phyloP scores from a whole-genome alignment of 2,888 invertebrate genomes.

The Diachrysia chrysitis region DNA sequence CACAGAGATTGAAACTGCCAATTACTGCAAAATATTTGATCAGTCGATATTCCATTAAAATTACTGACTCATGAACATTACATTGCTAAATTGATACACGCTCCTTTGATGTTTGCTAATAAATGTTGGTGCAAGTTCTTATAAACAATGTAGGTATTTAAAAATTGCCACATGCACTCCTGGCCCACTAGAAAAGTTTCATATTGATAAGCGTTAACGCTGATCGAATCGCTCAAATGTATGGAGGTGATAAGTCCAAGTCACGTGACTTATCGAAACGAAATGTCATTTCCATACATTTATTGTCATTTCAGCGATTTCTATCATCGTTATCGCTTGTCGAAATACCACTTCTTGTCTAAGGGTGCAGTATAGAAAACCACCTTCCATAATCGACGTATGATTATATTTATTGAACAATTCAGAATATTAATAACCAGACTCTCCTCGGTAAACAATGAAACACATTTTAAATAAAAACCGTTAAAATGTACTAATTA shows the following conservation, averaged over 20 bases:
- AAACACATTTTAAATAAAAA: slow-evolving; percentile 31
- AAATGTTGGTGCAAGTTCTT: not conserved
- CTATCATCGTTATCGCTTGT: too few species aligned
- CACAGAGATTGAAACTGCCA: not conserved
- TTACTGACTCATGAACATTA: slow-evolving; percentile 24
- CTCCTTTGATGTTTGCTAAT: not conserved
- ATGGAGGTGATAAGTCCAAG: too few species aligned
- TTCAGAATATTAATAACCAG: slow-evolving; percentile 19
- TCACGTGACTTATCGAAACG: too few species aligned
- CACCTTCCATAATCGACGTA: not conserved
- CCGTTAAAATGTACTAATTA: slow-evolving; percentile 21
- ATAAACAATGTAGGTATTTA: not conserved
- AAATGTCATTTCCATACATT: too few species aligned
- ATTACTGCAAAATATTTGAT: slow-evolving; percentile 21
- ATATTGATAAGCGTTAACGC: too few species aligned
- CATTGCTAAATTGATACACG: slow-evolving; percentile 16
- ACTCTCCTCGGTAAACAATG: slow-evolving; percentile 15
- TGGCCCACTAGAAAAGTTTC: too few species aligned
- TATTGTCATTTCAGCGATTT: too few species aligned
- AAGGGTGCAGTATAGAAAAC: too few species aligned
- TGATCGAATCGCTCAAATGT: too few species aligned
- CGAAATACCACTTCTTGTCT: too few species aligned
- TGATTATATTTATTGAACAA: slow-evolving; percentile 19
- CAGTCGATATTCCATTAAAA: slow-evolving; percentile 21
- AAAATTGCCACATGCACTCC: too few species aligned